Evolutionary conservation across 2,113 vertebrate species (phyloP).

Genomic region (Anhinga rufa): DNA sequence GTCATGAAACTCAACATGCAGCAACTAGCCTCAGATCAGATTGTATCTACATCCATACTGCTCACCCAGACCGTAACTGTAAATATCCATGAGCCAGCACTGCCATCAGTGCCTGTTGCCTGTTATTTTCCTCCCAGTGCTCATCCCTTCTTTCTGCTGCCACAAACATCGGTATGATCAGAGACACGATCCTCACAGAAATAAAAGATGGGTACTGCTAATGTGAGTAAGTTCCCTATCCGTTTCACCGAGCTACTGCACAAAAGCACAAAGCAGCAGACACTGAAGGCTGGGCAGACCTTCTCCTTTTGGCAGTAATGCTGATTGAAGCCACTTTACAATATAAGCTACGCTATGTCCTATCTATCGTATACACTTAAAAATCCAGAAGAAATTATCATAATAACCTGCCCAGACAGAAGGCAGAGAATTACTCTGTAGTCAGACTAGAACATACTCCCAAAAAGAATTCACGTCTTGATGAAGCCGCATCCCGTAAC

Average conservation of each 20-base stretch:
- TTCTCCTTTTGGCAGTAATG: not conserved
- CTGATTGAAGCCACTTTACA: not conserved
- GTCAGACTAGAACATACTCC: not conserved
- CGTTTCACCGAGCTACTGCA: not conserved
- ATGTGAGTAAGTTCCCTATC: not conserved
- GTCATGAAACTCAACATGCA: not conserved
- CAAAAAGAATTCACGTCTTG: not conserved
- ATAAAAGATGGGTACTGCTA: not conserved
- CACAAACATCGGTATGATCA: not conserved
- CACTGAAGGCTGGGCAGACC: not conserved
- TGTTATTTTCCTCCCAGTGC: not conserved
- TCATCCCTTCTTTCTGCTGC: not conserved
- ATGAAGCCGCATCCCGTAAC: not conserved
- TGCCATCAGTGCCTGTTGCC: not conserved
- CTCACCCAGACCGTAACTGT: not conserved
- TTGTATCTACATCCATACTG: accelerated
- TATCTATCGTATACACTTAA: not conserved
- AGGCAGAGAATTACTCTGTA: not conserved
- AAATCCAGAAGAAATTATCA: not conserved
- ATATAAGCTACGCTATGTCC: not conserved
- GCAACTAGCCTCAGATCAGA: not conserved
- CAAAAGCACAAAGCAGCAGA: not conserved
- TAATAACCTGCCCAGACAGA: not conserved
- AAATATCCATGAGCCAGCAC: not conserved
- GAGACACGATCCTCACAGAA: not conserved